These are phyloP conservation scores for Malurus splendens DNA, from an alignment of 2,797 vertebrate species.

Conservation along the genomic window DNA sequence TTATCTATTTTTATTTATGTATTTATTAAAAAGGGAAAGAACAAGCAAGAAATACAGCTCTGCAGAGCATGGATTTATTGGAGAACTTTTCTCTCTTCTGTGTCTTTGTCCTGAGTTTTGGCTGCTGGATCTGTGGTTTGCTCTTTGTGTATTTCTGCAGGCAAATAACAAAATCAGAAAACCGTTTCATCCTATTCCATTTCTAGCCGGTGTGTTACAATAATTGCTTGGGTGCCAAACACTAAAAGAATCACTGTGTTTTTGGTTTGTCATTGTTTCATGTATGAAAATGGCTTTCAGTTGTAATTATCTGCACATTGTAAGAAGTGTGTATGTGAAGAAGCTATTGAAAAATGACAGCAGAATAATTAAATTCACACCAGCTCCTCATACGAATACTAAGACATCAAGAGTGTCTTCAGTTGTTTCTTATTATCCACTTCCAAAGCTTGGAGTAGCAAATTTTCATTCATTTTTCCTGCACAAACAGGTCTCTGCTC, in stretches of 20 bases:
- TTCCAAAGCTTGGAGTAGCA: background rate
- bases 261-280: conserved; percentile 46
- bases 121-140: background rate
- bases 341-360: conserved; percentile 39
- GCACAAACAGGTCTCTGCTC: background rate
- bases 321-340: background rate
- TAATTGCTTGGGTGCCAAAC: background rate
- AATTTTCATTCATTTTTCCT: conserved; percentile 16
- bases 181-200: conserved; percentile 2
- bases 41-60: background rate
- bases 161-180: background rate
- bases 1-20: background rate
- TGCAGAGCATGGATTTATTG: background rate
- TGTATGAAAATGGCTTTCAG: conserved; percentile 38
- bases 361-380: conserved; percentile 34
- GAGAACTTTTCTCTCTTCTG: background rate
- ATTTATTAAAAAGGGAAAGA: background rate
- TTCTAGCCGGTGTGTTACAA: background rate
- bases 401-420: conserved; percentile 6
- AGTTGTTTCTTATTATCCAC: background rate
- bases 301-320: conserved; percentile 29
- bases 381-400: background rate
- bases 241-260: background rate
- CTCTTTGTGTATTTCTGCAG: background rate
- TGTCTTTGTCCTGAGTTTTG: background rate